Conservation (phyloP, 2,797 vertebrate genomes). For the Rhinogobio ventralis region DNA sequence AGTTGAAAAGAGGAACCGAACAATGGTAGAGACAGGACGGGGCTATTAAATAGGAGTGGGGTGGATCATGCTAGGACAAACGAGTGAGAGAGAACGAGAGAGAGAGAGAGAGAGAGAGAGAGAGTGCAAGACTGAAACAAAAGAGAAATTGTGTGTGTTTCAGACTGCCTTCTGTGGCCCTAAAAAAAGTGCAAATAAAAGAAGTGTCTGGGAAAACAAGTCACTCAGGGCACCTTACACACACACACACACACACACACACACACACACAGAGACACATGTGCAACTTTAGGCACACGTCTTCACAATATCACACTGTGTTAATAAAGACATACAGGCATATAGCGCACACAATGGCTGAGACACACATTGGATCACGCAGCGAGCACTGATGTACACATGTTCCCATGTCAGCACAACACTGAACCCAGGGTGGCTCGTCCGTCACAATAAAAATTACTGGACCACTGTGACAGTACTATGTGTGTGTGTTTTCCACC, state of each 20-base stretch:
- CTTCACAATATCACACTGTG: slow-evolving; percentile 27
- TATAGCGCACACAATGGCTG: slow-evolving; percentile 25
- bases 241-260: slow-evolving; percentile 48
- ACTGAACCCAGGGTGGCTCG: slow-evolving; percentile 69
- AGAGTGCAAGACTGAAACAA: slow-evolving; percentile 49
- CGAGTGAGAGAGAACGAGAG: slow-evolving; percentile 32
- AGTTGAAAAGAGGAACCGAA: slow-evolving; percentile 76
- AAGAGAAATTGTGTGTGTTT: slow-evolving; percentile 60
- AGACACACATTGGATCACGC: slow-evolving; percentile 56
- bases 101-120: not conserved
- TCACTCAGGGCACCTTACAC: slow-evolving; percentile 46
- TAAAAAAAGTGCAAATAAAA: slow-evolving; percentile 41
- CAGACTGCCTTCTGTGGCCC: slow-evolving; percentile 34
- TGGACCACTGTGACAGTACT: slow-evolving; percentile 53
- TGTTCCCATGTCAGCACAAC: slow-evolving; percentile 66
- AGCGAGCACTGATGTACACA: slow-evolving; percentile 68
- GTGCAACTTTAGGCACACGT: slow-evolving; percentile 23
- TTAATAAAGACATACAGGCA: slow-evolving; percentile 57
- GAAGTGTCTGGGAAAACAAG: slow-evolving; percentile 43
- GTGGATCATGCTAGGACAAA: slow-evolving; percentile 59
- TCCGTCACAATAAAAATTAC: slow-evolving; percentile 77
- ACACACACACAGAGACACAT: not conserved
- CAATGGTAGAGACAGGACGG: slow-evolving; percentile 75
- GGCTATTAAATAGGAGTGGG: slow-evolving; percentile 71
- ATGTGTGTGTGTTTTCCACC: slow-evolving; percentile 50